phyloP scores from a whole-genome alignment of 2,888 invertebrate species.

The Cephus nigrinus region DNA sequence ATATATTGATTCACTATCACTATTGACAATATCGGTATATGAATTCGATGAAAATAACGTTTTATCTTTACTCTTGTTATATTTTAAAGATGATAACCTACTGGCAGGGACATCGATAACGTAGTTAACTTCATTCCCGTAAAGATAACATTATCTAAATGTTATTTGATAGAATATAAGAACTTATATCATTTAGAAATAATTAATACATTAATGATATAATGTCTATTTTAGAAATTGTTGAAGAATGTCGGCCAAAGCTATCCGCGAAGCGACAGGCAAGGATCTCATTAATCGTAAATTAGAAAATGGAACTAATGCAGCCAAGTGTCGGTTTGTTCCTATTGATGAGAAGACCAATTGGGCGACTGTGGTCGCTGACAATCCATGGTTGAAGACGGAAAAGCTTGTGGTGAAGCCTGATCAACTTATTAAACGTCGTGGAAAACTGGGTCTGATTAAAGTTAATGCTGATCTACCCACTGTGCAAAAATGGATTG shows the following conservation, averaged over 20 bases:
- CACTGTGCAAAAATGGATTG: conserved; percentile 87
- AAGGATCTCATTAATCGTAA: conserved; percentile 91
- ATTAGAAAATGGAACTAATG: conserved; percentile 74
- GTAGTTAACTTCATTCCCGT: background rate
- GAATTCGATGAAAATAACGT: background rate
- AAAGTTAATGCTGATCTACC: conserved; percentile 89
- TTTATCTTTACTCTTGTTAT: background rate
- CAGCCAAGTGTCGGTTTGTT: conserved; percentile 83
- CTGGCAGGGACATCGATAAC: background rate
- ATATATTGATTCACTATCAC: background rate
- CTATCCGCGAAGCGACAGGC: conserved; percentile 94
- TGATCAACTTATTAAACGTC: conserved; percentile 97
- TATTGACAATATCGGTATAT: background rate
- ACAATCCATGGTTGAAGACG: conserved; percentile 88
- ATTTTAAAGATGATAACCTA: conserved; percentile 4
- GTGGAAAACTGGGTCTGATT: conserved; percentile 97
- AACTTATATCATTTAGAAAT: background rate
- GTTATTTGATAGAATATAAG: background rate
- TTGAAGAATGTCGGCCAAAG: conserved; percentile 91
- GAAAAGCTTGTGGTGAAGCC: conserved; percentile 97
- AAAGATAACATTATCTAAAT: background rate
- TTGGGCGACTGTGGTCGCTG: conserved; percentile 79
- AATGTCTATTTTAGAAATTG: conserved; percentile 26
- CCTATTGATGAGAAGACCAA: conserved; percentile 81
- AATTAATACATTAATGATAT: background rate